Evolutionary conservation across 2,797 vertebrate genomes (phyloP).

Genomic region (Enteromius viviparus): DNA sequence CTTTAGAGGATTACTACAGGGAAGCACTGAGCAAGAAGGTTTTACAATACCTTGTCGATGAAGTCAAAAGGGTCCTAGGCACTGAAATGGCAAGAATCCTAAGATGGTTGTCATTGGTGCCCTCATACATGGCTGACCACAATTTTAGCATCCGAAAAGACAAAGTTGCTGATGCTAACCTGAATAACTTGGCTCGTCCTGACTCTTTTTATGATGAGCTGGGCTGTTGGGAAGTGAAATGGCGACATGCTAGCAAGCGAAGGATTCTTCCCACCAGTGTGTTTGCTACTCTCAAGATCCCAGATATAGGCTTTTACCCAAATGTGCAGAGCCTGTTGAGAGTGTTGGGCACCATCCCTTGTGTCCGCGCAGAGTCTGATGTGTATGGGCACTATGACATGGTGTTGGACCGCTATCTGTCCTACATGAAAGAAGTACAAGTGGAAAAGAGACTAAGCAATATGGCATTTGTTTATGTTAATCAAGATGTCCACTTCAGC

Average conservation of each 20-base stretch:
- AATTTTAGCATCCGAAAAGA: conserved; percentile 96
- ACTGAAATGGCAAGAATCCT: conserved; percentile 93
- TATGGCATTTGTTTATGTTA: conserved; percentile 90
- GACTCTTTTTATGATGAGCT: conserved; percentile 95
- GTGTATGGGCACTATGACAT: conserved; percentile 90
- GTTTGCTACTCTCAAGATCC: conserved; percentile 92
- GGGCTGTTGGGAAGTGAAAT: conserved; percentile 97
- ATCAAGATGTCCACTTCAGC: conserved; percentile 93
- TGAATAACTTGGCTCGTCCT: conserved; percentile 92
- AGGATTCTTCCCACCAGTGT: conserved; percentile 92
- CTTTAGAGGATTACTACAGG: conserved; percentile 91
- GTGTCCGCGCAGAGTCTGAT: conserved; percentile 89
- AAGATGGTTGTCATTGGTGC: conserved; percentile 91
- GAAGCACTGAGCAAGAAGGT: conserved; percentile 88
- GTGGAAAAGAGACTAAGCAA: conserved; percentile 86
- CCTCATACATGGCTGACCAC: conserved; percentile 96
- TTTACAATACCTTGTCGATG: conserved; percentile 89
- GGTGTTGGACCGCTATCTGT: conserved; percentile 86
- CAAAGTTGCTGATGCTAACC: conserved; percentile 92
- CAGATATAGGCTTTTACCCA: conserved; percentile 95
- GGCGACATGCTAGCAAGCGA: conserved; percentile 94
- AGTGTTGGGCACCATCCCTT: conserved; percentile 90
- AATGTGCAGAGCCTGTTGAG: conserved; percentile 94
- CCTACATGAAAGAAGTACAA: conserved; percentile 86
- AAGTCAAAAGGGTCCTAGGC: conserved; percentile 93